Evolutionary conservation across 2,888 invertebrate genomes (phyloP).

Genomic region (Saturnia japonica): DNA sequence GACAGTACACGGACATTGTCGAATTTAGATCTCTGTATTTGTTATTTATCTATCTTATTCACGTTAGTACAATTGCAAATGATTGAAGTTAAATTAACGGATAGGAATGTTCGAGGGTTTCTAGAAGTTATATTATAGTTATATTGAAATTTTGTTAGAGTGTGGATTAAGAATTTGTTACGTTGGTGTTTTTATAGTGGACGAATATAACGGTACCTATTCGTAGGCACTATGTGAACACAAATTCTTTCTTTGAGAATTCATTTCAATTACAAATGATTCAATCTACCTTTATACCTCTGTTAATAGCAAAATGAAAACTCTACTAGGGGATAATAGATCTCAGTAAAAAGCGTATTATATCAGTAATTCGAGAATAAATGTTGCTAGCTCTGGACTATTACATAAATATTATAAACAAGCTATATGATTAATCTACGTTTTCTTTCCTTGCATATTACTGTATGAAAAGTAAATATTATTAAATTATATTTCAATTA

Average conservation of each 20-base stretch:
- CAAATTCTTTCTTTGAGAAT: not conserved
- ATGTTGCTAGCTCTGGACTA: constrained; percentile 68
- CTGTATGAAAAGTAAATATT: not conserved
- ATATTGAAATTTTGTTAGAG: not conserved
- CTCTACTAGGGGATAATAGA: constrained; percentile 62
- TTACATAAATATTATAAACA: constrained; percentile 32
- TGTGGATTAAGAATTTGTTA: not conserved
- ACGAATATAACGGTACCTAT: not conserved
- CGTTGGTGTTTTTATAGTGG: not conserved
- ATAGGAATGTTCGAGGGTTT: too few relatives aligned
- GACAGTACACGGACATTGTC: not conserved
- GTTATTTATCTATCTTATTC: not conserved
- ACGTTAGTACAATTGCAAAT: not conserved
- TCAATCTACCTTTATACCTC: constrained; percentile 41
- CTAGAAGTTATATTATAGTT: too few relatives aligned
- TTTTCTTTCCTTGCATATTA: constrained; percentile 4
- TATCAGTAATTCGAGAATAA: constrained; percentile 47
- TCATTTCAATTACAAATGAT: constrained; percentile 53
- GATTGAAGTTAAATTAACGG: too few relatives aligned
- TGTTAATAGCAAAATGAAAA: constrained; percentile 55
- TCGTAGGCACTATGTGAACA: constrained; percentile 11
- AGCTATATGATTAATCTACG: not conserved
- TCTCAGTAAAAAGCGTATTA: constrained; percentile 54
- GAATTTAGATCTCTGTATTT: not conserved
- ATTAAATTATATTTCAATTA: not conserved